Conservation (phyloP, 2,888 invertebrate genomes). For the Andrena haemorrhoa region DNA sequence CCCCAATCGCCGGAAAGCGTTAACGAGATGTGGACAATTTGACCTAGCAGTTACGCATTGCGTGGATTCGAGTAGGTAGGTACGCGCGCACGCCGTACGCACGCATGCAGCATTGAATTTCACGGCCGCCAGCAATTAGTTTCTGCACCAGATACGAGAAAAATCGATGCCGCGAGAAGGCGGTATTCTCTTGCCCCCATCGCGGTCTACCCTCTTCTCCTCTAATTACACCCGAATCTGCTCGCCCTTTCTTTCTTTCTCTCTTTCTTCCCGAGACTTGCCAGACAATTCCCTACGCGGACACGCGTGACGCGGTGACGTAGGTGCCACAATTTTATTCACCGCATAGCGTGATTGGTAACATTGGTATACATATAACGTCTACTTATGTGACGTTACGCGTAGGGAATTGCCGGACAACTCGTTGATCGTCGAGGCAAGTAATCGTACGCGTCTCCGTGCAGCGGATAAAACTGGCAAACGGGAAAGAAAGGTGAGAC, state of each 20-base stretch:
- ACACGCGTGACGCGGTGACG: too few species aligned
- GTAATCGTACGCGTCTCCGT: neutral
- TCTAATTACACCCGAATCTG: neutral
- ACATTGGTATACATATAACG: too few species aligned
- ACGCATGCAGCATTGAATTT: conserved; percentile 50
- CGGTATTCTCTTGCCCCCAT: neutral
- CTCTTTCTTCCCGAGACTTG: too few species aligned
- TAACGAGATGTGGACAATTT: conserved; percentile 53
- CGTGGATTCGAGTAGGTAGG: neutral
- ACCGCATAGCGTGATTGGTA: too few species aligned
- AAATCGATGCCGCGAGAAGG: conserved; percentile 70
- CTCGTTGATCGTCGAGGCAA: too few species aligned
- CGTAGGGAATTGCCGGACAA: too few species aligned
- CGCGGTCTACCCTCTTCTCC: neutral
- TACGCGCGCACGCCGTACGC: neutral
- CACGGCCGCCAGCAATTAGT: conserved; percentile 74
- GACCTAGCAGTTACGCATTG: neutral
- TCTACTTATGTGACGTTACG: too few species aligned
- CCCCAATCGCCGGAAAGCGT: conserved; percentile 8
- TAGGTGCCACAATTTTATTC: too few species aligned
- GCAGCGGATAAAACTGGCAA: too few species aligned
- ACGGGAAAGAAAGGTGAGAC: neutral
- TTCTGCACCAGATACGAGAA: conserved; percentile 76
- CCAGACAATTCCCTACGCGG: too few species aligned
- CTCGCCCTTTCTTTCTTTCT: neutral